Conservation (phyloP, 2,888 invertebrate genomes). For the Beris chalybata region DNA sequence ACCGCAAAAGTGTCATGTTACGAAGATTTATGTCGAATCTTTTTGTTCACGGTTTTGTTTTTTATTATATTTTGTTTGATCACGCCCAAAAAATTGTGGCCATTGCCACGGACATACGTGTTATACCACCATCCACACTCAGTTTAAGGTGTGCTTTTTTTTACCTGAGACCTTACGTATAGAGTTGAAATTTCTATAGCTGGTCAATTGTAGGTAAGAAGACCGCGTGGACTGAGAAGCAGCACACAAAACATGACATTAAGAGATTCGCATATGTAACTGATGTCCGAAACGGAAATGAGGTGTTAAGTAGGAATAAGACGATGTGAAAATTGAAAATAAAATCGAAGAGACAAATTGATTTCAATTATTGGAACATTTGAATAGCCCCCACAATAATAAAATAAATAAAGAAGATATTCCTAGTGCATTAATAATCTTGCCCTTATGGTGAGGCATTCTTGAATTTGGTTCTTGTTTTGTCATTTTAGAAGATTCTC, state of each 20-base stretch:
- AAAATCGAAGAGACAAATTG: background rate
- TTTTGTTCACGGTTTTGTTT: constrained; percentile 25
- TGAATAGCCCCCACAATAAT: no score
- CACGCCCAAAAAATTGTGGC: constrained; percentile 39
- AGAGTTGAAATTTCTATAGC: no score
- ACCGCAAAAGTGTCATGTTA: constrained; percentile 41
- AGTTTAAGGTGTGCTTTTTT: background rate
- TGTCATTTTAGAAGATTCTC: constrained; percentile 8
- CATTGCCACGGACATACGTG: constrained; percentile 15
- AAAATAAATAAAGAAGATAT: background rate
- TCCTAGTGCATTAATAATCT: constrained; percentile 31
- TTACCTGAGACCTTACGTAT: constrained; percentile 19
- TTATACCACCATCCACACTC: constrained; percentile 4
- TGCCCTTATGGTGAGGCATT: constrained; percentile 9
- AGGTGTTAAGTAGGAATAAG: constrained; percentile 19
- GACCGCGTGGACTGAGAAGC: constrained; percentile 8
- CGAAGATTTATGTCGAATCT: constrained; percentile 38
- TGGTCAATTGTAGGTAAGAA: constrained; percentile 7
- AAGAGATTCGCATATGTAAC: constrained; percentile 5
- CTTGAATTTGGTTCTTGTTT: constrained; percentile 31
- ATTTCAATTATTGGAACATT: no score
- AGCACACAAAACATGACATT: constrained; percentile 24
- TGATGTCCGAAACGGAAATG: constrained; percentile 25
- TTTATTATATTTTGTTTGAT: constrained; percentile 33
- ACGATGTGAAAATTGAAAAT: background rate